phyloP scores from a whole-genome alignment of 2,888 invertebrate species.

The Ditula angustiorana region DNA sequence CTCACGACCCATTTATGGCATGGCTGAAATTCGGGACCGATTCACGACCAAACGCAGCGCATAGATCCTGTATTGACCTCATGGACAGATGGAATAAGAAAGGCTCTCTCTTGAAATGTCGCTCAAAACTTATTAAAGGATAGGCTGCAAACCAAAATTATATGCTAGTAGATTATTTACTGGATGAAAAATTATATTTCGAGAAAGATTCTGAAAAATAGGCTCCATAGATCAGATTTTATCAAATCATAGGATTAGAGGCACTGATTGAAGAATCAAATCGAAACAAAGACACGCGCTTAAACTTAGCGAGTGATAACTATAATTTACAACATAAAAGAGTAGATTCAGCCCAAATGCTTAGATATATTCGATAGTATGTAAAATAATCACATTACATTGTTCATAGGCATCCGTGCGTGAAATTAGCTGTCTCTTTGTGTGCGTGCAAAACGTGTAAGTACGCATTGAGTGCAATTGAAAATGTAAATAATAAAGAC shows the following conservation, averaged over 20 bases:
- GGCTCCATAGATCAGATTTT: too few species aligned
- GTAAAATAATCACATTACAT: constrained; percentile 27
- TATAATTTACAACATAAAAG: not conserved
- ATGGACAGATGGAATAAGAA: too few species aligned
- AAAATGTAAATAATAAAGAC: constrained; percentile 13
- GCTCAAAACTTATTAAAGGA: too few species aligned
- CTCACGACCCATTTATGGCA: constrained; percentile 66
- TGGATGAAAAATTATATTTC: too few species aligned
- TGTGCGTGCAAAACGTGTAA: constrained; percentile 34
- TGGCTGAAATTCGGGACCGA: constrained; percentile 21
- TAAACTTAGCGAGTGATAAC: too few species aligned
- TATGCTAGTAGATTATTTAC: too few species aligned
- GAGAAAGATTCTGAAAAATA: too few species aligned
- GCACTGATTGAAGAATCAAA: too few species aligned
- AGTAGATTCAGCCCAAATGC: constrained; percentile 7
- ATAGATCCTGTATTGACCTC: not conserved
- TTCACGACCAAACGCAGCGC: not conserved
- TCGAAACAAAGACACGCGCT: too few species aligned
- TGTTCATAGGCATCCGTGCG: constrained; percentile 32
- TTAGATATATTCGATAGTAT: constrained; percentile 26
- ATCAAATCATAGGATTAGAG: too few species aligned
- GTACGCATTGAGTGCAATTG: constrained; percentile 4
- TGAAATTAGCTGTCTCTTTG: constrained; percentile 36
- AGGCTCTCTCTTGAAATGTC: too few species aligned
- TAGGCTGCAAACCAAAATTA: too few species aligned